Evolutionary conservation across 1,140 invertebrate species (phyloP).

Genomic region (Bombus breviceps): DNA sequence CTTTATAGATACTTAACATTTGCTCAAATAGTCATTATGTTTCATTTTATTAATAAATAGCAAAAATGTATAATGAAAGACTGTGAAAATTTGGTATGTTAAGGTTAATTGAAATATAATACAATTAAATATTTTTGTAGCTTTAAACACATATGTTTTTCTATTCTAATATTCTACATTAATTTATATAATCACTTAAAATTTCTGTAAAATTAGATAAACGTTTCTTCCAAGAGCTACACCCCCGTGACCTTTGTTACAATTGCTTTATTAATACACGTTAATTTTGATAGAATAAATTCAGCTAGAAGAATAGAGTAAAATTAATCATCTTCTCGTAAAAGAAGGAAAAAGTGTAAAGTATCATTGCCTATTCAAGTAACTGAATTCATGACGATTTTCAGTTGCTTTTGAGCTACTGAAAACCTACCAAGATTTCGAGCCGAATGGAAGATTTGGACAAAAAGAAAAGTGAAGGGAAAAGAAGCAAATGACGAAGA

Average conservation of each 20-base stretch:
- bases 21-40: neutral
- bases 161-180: neutral
- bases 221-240: neutral
- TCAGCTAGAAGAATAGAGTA: neutral
- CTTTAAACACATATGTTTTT: neutral
- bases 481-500: neutral
- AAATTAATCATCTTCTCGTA: constrained; percentile 20
- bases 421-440: constrained; percentile 16
- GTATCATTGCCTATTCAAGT: constrained; percentile 35
- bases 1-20: neutral
- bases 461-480: neutral
- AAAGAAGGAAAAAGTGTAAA: constrained; percentile 17
- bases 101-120: neutral
- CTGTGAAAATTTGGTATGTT: neutral
- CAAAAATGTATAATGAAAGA: neutral
- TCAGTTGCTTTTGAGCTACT: constrained; percentile 26
- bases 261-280: constrained; percentile 27
- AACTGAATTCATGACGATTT: constrained; percentile 36
- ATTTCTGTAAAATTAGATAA: neutral
- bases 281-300: constrained; percentile 40
- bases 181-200: neutral
- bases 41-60: neutral
- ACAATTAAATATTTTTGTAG: neutral
- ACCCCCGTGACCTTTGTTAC: constrained; percentile 52
- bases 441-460: neutral